Evolutionary conservation across 2,888 invertebrate genomes (phyloP), one percentile per base, ranked within the genome.

Genomic region (Andrena chrysosceles): DNA sequence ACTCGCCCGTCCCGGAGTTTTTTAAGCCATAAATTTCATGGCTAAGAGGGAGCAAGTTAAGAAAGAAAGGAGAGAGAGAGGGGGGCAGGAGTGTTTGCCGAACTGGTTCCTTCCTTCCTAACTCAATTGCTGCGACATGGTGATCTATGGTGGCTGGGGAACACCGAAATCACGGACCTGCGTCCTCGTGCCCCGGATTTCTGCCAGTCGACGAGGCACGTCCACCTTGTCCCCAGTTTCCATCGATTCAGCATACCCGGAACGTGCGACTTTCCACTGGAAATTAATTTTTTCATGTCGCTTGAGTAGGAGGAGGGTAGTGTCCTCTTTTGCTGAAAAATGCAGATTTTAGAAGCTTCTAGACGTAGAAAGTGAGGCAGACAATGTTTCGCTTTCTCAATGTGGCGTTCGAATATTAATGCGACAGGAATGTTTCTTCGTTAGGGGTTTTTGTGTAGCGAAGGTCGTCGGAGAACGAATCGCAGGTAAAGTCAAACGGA

Each of bases 91-190:
- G 93, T 94, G 93, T 94, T 94, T 94, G 93, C 93, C 92, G 93
- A 94, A 94, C 94, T 93, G 93, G 93, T 93, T 93, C 93, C 93
- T 93, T 93, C 93, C 93, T 93, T 93, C 93, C 93, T 94, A 94
- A 94, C 94, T 94, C 94, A 94, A 94, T 94, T 93, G 93, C 93
- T 91, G 89, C 88, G 90, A 87, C 90, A 85, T 86, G 77, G 93
- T 93, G 93, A 93, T 93, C 92, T 93, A 93, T 92, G 92, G 90
- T 91, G 87, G 88, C 84, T 71, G 86, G 91, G 87, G 84, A 87
- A 87, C 85, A 78, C 85, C 89, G 86, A 92, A 93, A 92, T 93
- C 91, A 91, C 92, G 87, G 87, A 71, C 56, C 84, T 76, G 84
- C 84, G 89, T 89, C 82, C 90, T 85, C 87, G 90, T 91, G 90